Conservation (phyloP, 2,797 vertebrate species). For the Phrynocephalus forsythii region DNA sequence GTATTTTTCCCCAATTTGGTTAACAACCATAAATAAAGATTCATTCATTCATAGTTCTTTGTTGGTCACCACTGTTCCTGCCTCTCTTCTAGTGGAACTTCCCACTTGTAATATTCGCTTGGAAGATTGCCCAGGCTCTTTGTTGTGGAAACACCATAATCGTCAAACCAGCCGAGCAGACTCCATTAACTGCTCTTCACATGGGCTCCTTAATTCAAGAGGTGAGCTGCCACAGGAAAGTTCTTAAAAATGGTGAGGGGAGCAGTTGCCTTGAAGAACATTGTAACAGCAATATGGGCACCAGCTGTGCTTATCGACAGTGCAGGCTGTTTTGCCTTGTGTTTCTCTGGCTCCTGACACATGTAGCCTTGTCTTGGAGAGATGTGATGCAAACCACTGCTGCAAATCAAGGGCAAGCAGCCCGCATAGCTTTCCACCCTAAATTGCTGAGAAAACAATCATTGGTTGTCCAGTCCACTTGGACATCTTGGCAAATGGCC, state of each 20-base stretch:
- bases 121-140: slow-evolving; percentile 90
- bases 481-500: slow-evolving; percentile 31
- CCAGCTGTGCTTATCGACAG: slow-evolving; percentile 10
- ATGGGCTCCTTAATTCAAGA: slow-evolving; percentile 90
- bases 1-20: too few relatives aligned
- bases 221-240: slow-evolving; percentile 72
- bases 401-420: slow-evolving; percentile 48
- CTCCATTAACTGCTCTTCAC: slow-evolving; percentile 88
- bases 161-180: slow-evolving; percentile 90
- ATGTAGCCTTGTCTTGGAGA: slow-evolving; percentile 44
- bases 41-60: not conserved
- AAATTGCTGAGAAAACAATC: slow-evolving; percentile 30
- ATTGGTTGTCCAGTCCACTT: slow-evolving; percentile 44
- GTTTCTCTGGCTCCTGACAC: slow-evolving; percentile 22
- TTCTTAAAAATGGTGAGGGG: not conserved
- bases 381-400: slow-evolving; percentile 22
- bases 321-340: slow-evolving; percentile 23
- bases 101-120: slow-evolving; percentile 87
- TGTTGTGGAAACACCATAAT: slow-evolving; percentile 90
- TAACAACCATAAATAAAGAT: too few relatives aligned
- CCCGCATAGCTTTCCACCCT: slow-evolving; percentile 28
- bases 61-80: slow-evolving; percentile 23
- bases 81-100: slow-evolving; percentile 88
- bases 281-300: not conserved
- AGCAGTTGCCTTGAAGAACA: too few relatives aligned